Evolutionary conservation across 2,888 invertebrate species (phyloP), one percentile per base, ranked within the genome.

Genomic region (Cheiracanthium punctorium): DNA sequence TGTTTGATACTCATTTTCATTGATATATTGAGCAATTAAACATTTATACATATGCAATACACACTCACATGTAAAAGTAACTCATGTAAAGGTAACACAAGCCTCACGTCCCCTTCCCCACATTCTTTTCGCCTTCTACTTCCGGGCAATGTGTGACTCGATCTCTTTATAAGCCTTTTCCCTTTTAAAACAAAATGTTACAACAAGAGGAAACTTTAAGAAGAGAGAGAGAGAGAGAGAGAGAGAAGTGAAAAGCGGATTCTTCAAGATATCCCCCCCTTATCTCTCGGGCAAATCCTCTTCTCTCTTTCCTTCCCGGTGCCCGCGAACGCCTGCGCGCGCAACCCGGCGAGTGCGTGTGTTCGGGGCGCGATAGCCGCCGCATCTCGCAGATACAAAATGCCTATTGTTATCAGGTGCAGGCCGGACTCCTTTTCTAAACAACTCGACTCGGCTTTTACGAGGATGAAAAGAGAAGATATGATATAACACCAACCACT

Each of bases 361-460:
- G 80, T 76, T 37, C n/a, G 70, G 48, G 37, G 17, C 28, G 64
- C 80, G 86, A 86, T 86, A 86, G 71, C 71, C 80, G 69, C 65
- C 12, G 48, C 74, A 75, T 80, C 80, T 64, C 64, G n/a, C 75
- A 70, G 86, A 86, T 80, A 86, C 80, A 86, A 80, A 86, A 86
- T 86, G 86, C 86, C 75, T 80, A 86, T 86, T 86, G 86, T 86
- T 86, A 86, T 86, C 86, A 80, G 41, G 37, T 52, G 80, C 85
- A 85, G 74, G 80, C 86, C 80, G 80, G 86, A 80, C 80, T 67
- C 72, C 85, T 86, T 86, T 80, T 86, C 86, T 86, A 86, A 86
- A 86, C 86, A 86, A 75, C 72, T 79, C 69, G 64, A 52, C 69
- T 73, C 67, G 33, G 29, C 71, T 41, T 73, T 48, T 48, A 64